Evolutionary conservation across 2,888 invertebrate species (phyloP), one percentile per base, ranked within the genome.

Genomic region (Ophioninae sp.): DNA sequence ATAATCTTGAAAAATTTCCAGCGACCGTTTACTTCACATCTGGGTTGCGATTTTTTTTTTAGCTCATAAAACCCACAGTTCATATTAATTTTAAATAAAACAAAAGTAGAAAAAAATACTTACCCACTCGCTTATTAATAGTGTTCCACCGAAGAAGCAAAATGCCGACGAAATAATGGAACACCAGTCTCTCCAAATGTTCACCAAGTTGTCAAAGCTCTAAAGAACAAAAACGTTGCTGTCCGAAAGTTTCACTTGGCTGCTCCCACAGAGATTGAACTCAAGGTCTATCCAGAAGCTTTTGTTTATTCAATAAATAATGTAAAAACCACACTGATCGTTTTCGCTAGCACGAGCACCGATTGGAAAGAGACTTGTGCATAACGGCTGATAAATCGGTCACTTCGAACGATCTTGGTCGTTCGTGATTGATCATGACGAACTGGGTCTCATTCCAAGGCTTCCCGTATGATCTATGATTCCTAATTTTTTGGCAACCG

Each of bases 391-490:
- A 65, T 75, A 21, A 75, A 56, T 85, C 83, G 83, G 37, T 70
- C 57, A 69, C 59, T 72, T 69, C 80, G 74, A 74, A 70, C 76
- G 83, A 82, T 79, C 64, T 79, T 65, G 68, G 56, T 61, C 75
- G 75, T 69, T 50, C 64, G 21, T 67, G 70, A 87, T 85, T 81
- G 85, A 87, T 85, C 82, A 68, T 59, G 79, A 81, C 83, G 79
- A 61, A 85, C 23, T 21, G n/a, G 57, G 7, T 80, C 82, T 85
- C 77, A 85, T 85, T 78, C 85, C 82, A 77, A 72, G 67, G 72
- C 81, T 87, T 78, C 85, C 86, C 75, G 79, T 85, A 88, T 89
- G 88, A 90, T 89, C 89, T 88, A 88, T 90, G 88, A 87, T 87
- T 88, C 87, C 84, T 89, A 88, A 89, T 89, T 90, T 89, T 73